Percentiles rank a stretch among this genome's conserved stretches.
Conservation (phyloP, 2,113 vertebrate species). For the Phalacrocorax pelagicus region DNA sequence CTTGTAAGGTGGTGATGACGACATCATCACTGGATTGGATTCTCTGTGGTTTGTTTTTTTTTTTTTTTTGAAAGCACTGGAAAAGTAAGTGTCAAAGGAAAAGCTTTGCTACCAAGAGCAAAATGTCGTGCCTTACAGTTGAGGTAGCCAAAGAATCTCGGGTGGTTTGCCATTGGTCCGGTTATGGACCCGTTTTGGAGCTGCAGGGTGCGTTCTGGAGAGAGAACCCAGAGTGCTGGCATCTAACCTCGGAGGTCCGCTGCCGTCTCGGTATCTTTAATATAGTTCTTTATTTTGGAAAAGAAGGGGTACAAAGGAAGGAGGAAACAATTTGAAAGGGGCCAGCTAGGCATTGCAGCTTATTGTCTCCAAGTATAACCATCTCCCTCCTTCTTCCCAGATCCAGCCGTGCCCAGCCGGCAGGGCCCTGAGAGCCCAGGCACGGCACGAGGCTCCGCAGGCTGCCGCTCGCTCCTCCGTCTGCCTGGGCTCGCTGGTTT, state of each 20-base stretch:
- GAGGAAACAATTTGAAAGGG: neutral
- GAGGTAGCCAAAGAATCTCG: fast-evolving
- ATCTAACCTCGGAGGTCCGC: neutral
- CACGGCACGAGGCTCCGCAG: fast-evolving
- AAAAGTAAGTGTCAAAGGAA: neutral
- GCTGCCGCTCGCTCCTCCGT: neutral
- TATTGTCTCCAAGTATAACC: neutral
- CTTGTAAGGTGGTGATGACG: too few relatives aligned
- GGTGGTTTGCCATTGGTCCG: neutral
- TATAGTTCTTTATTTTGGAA: neutral
- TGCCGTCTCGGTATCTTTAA: neutral
- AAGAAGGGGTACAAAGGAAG: neutral
- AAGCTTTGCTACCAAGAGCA: neutral
- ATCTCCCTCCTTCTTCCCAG: neutral
- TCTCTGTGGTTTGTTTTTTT: neutral
- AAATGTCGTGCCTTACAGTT: fast-evolving
- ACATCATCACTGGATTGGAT: neutral
- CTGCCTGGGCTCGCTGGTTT: neutral
- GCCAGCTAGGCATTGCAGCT: neutral
- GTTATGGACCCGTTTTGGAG: neutral
- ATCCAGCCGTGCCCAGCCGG: neutral
- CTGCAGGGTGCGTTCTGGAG: neutral
- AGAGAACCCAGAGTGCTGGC: neutral
- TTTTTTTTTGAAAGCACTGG: neutral
- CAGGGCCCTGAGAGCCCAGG: neutral